Conservation (phyloP, 2,113 vertebrate genomes). For the Burhinus bistriatus region DNA sequence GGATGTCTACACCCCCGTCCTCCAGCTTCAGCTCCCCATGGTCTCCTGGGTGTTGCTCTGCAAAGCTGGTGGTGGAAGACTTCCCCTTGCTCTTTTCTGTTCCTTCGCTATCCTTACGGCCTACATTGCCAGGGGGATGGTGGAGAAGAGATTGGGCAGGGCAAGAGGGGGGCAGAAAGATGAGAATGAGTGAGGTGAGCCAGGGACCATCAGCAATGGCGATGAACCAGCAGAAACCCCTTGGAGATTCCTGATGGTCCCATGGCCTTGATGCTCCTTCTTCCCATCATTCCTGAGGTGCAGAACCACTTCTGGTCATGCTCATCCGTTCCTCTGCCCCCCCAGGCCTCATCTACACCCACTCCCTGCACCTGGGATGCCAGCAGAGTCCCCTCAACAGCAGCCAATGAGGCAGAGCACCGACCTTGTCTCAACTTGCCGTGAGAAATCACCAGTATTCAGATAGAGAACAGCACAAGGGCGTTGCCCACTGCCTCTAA, state of each 20-base stretch:
- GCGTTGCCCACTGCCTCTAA: not conserved
- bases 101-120: not conserved
- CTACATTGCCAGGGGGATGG: not conserved
- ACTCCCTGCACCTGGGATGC: not conserved
- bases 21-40: not conserved
- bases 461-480: not conserved
- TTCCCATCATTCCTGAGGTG: not conserved
- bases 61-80: not conserved
- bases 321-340: not conserved
- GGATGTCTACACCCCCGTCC: not conserved
- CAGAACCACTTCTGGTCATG: not conserved
- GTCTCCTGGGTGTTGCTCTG: not conserved
- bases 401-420: not conserved
- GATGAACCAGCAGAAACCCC: not conserved
- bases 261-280: not conserved
- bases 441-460: not conserved
- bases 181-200: not conserved
- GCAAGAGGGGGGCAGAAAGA: not conserved
- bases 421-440: not conserved
- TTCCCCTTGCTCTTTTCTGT: not conserved
- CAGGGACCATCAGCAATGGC: not conserved
- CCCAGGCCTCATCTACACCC: not conserved
- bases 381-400: not conserved
- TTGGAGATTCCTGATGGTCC: not conserved
- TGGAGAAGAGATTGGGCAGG: not conserved